These are phyloP conservation scores for Eupeodes latifasciatus DNA, from an alignment of 2,888 invertebrate genomes.

Conservation along the genomic window DNA sequence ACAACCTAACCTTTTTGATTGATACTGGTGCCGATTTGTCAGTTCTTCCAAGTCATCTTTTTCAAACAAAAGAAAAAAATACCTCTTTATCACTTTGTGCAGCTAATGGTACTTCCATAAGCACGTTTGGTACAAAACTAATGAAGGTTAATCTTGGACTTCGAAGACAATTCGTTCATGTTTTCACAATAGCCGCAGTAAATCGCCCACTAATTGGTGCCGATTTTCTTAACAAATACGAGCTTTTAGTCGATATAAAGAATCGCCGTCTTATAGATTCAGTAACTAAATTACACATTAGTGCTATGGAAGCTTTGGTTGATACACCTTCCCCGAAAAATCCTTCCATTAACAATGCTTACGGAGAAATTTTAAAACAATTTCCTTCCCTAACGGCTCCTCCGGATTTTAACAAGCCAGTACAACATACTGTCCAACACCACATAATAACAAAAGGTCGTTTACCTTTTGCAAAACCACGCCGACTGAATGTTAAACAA, in stretches of 20 bases:
- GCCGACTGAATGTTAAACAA: slow-evolving; percentile 36
- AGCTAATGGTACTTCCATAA: slow-evolving; percentile 42
- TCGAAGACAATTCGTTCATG: slow-evolving; percentile 34
- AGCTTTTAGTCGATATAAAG: slow-evolving; percentile 26
- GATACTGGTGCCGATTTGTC: slow-evolving; percentile 32
- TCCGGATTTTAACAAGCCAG: slow-evolving; percentile 36
- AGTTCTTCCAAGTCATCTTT: slow-evolving; percentile 9
- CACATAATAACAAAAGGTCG: slow-evolving; percentile 56
- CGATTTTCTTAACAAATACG: not conserved
- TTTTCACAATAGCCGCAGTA: slow-evolving; percentile 12
- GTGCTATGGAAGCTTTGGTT: slow-evolving; percentile 20
- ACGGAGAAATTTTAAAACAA: slow-evolving; percentile 6
- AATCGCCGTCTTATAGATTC: slow-evolving; percentile 33
- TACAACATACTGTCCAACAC: slow-evolving; percentile 45
- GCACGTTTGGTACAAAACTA: slow-evolving; percentile 34
- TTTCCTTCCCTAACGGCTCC: slow-evolving; percentile 1
- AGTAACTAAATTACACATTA: slow-evolving; percentile 30
- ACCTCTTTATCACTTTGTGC: slow-evolving; percentile 27
- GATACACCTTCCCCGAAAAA: slow-evolving; percentile 35
- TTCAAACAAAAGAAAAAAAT: slow-evolving; percentile 3
- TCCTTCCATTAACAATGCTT: no score
- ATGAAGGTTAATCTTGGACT: slow-evolving; percentile 27
- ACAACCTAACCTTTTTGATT: slow-evolving; percentile 28
- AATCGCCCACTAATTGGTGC: slow-evolving; percentile 3
- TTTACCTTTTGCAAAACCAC: slow-evolving; percentile 53